phyloP scores from a whole-genome alignment of 2,797 vertebrate genomes.

The Dendrocincla fuliginosa region DNA sequence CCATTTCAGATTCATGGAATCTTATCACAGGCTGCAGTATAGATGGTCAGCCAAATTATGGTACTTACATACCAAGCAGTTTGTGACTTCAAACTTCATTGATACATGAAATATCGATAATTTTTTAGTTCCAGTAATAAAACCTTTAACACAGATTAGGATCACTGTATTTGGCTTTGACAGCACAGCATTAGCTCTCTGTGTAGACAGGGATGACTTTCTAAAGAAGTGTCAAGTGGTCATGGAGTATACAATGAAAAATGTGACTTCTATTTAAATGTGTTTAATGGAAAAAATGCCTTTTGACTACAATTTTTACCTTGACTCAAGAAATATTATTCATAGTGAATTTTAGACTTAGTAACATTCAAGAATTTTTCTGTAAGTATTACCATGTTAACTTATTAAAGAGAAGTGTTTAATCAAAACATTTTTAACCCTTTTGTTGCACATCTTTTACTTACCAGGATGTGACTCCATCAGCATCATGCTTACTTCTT shows the following conservation, averaged over 20 bases:
- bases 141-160: not conserved
- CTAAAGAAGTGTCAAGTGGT: not conserved
- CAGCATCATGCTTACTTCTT: not conserved
- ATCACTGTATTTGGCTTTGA: not conserved
- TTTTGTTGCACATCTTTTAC: not conserved
- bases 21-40: not conserved
- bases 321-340: not conserved
- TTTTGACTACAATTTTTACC: not conserved
- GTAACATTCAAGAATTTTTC: not conserved
- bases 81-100: not conserved
- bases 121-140: not conserved
- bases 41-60: not conserved
- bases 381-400: not conserved
- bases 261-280: not conserved
- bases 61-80: not conserved
- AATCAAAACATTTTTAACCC: not conserved
- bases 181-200: not conserved
- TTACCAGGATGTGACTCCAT: not conserved
- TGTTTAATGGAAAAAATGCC: not conserved
- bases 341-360: not conserved
- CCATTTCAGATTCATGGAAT: not conserved
- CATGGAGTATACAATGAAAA: not conserved
- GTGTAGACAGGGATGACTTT: not conserved
- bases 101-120: not conserved
- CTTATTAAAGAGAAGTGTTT: not conserved